Evolutionary conservation across 2,113 vertebrate species (phyloP).

Genomic region (Silurus meridionalis): DNA sequence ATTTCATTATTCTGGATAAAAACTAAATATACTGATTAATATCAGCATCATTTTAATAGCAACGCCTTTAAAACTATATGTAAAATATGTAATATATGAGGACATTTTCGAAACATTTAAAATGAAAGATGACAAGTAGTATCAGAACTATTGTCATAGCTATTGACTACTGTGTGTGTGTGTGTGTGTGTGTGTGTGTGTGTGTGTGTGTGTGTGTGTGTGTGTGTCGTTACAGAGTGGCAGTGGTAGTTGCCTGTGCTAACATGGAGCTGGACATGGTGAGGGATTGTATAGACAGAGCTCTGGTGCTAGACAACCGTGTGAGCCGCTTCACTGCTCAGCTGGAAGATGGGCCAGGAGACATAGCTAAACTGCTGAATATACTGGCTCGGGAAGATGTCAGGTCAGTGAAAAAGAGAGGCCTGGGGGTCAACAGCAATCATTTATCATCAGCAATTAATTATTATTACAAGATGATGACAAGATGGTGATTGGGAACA

Average conservation of each 20-base stretch:
- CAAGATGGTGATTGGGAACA: background rate
- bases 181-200: slow-evolving; percentile 23
- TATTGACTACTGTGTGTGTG: background rate
- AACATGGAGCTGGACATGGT: slow-evolving; percentile 82
- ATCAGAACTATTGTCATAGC: background rate
- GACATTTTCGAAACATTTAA: background rate
- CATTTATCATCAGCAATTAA: background rate
- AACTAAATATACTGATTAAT: background rate
- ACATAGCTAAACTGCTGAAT: slow-evolving; percentile 84
- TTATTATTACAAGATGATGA: background rate
- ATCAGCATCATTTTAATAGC: background rate
- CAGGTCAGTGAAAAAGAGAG: slow-evolving; percentile 69
- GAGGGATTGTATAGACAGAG: slow-evolving; percentile 80
- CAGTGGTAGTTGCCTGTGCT: slow-evolving; percentile 81
- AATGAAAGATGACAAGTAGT: background rate
- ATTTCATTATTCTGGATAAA: too few relatives aligned
- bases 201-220: slow-evolving; percentile 23
- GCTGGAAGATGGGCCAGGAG: slow-evolving; percentile 77
- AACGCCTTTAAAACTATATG: background rate
- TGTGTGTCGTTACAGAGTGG: slow-evolving; percentile 73
- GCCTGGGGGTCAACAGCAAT: background rate
- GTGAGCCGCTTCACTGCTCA: slow-evolving; percentile 82
- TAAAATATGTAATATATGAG: background rate
- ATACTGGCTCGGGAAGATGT: slow-evolving; percentile 81
- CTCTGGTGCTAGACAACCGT: slow-evolving; percentile 79